Evolutionary conservation across 2,113 vertebrate genomes (phyloP).

Genomic region (Varanus komodoensis): DNA sequence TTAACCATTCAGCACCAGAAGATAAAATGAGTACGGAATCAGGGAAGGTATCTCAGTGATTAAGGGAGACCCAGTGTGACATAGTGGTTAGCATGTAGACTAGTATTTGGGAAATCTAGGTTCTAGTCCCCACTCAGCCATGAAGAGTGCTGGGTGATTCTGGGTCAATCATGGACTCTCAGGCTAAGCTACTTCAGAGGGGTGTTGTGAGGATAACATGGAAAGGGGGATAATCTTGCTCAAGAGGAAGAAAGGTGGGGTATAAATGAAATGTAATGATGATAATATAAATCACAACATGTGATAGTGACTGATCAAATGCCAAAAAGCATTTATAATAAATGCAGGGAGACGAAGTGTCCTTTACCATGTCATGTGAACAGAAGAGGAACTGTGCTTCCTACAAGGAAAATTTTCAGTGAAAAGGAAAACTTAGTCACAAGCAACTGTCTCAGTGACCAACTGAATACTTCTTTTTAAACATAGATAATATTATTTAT

Average conservation of each 20-base stretch:
- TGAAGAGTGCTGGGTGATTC: too few relatives aligned
- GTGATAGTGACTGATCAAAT: neutral
- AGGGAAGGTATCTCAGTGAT: neutral
- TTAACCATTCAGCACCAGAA: neutral
- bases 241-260: too few relatives aligned
- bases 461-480: conserved; percentile 7
- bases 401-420: conserved; percentile 40
- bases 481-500: neutral
- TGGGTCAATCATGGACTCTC: too few relatives aligned
- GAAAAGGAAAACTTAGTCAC: conserved; percentile 44
- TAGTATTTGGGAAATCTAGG: too few relatives aligned
- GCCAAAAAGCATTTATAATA: neutral
- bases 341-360: neutral
- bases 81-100: too few relatives aligned
- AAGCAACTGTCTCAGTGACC: conserved; percentile 57
- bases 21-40: neutral
- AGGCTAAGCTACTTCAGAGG: too few relatives aligned
- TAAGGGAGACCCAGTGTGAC: too few relatives aligned
- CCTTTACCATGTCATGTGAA: neutral
- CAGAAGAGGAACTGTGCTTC: conserved; percentile 45
- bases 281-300: too few relatives aligned
- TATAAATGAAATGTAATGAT: too few relatives aligned
- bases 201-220: too few relatives aligned
- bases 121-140: too few relatives aligned
- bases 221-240: too few relatives aligned